phyloP scores from a whole-genome alignment of 2,888 invertebrate species.

The Synergus japonicus region DNA sequence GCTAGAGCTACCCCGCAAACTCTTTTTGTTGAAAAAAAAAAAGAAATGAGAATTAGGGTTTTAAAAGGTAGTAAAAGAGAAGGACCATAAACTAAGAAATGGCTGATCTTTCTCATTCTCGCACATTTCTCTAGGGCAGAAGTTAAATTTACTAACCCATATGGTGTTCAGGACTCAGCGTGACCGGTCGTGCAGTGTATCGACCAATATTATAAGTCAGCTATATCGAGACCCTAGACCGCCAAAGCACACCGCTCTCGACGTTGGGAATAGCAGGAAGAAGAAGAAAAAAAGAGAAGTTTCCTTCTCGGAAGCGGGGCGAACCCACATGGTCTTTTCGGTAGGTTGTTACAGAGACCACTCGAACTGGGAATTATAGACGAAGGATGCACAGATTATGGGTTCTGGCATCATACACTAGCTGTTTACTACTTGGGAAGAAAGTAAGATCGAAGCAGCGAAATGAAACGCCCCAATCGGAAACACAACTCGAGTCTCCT shows the following conservation, averaged over 20 bases:
- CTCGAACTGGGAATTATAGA: slow-evolving; percentile 51
- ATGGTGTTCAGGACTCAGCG: slow-evolving; percentile 56
- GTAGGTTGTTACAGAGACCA: slow-evolving; percentile 47
- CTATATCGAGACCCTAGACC: slow-evolving; percentile 34
- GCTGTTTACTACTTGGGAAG: slow-evolving; percentile 42
- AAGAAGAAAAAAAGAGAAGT: slow-evolving; percentile 47
- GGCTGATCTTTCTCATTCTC: slow-evolving; percentile 41
- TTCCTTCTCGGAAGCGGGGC: slow-evolving; percentile 66
- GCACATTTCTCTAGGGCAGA: slow-evolving; percentile 47
- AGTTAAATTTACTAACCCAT: slow-evolving; percentile 71
- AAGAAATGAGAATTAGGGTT: not conserved
- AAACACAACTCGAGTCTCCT: slow-evolving; percentile 31
- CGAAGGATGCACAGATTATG: slow-evolving; percentile 53
- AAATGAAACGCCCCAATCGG: slow-evolving; percentile 39
- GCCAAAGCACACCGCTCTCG: slow-evolving; percentile 33
- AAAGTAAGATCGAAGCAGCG: slow-evolving; percentile 30
- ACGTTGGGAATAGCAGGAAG: slow-evolving; percentile 47
- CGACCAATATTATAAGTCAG: slow-evolving; percentile 41
- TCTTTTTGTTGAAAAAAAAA: not conserved
- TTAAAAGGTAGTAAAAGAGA: slow-evolving; percentile 22
- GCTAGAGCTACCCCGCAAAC: not conserved
- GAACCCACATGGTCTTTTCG: slow-evolving; percentile 58
- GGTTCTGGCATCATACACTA: slow-evolving; percentile 43
- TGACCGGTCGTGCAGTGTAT: slow-evolving; percentile 42
- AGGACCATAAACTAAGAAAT: not conserved